Conservation (phyloP, 2,888 invertebrate genomes). For the Criorhina ranunculi region DNA sequence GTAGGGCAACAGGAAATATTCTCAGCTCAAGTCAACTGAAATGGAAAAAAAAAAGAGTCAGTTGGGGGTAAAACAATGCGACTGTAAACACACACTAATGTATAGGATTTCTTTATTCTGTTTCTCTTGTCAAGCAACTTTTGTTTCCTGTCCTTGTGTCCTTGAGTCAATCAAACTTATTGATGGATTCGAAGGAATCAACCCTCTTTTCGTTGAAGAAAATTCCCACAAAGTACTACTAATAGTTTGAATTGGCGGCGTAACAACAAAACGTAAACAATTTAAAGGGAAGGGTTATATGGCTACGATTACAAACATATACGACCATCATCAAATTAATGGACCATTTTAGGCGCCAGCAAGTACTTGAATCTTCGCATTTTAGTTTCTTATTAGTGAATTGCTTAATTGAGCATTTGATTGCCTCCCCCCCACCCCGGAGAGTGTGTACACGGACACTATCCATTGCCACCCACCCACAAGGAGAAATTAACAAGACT, state of each 20-base stretch:
- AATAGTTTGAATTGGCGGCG: not conserved
- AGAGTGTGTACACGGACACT: not conserved
- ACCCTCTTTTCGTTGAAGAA: slow-evolving; percentile 1
- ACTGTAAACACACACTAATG: not conserved
- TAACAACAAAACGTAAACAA: not conserved
- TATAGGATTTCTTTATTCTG: not conserved
- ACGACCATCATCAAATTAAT: slow-evolving; percentile 54
- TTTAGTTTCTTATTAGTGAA: slow-evolving; percentile 54
- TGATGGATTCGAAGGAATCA: slow-evolving; percentile 16
- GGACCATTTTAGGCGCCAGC: slow-evolving; percentile 50
- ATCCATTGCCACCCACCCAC: not conserved
- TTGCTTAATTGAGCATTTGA: slow-evolving; percentile 69
- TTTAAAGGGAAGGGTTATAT: slow-evolving; percentile 3
- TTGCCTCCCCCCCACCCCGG: slow-evolving; percentile 37
- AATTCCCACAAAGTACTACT: slow-evolving; percentile 4
- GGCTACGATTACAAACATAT: not conserved
- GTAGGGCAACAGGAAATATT: not conserved
- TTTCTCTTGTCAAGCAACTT: slow-evolving; percentile 22
- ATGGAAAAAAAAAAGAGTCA: not conserved
- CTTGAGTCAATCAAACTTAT: slow-evolving; percentile 36
- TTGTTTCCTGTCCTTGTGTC: slow-evolving; percentile 2
- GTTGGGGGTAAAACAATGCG: not conserved
- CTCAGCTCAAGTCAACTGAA: not conserved
- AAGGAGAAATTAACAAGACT: slow-evolving; percentile 32
- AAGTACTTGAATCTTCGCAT: slow-evolving; percentile 31